Evolutionary conservation across 2,113 vertebrate species (phyloP).

Genomic region (Podocnemis expansa): DNA sequence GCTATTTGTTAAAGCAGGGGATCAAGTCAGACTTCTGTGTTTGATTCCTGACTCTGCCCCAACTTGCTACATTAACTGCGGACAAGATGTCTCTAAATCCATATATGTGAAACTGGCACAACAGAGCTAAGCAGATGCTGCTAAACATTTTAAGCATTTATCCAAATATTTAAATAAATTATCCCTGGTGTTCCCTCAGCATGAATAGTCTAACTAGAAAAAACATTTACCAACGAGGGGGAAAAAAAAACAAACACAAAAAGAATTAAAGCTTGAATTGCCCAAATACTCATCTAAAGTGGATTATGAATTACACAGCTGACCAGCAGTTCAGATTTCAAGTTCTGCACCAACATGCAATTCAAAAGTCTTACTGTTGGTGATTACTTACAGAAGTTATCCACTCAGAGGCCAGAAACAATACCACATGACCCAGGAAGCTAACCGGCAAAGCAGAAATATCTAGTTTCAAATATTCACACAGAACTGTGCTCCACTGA

Average conservation of each 20-base stretch:
- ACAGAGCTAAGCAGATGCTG: accelerated
- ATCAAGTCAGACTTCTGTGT: neutral
- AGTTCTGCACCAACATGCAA: neutral
- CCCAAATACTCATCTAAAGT: neutral
- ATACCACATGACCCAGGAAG: neutral
- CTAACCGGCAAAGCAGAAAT: neutral
- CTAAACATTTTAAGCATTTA: neutral
- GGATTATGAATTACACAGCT: neutral
- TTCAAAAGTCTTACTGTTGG: neutral
- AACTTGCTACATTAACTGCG: neutral
- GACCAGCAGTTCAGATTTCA: neutral
- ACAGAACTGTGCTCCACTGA: neutral
- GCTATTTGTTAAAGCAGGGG: neutral
- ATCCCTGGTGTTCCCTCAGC: neutral
- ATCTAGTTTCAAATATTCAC: neutral
- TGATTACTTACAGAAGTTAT: neutral
- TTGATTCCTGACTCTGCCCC: neutral
- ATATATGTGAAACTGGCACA: accelerated
- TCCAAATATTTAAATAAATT: accelerated
- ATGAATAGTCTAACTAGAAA: neutral
- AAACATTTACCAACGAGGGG: neutral
- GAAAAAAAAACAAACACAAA: neutral
- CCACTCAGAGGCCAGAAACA: neutral
- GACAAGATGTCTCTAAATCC: neutral
- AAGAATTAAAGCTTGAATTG: neutral